Evolutionary conservation across 2,888 invertebrate species (phyloP), one percentile per base, ranked within the genome.

Genomic region (Trichopria drosophilae): DNA sequence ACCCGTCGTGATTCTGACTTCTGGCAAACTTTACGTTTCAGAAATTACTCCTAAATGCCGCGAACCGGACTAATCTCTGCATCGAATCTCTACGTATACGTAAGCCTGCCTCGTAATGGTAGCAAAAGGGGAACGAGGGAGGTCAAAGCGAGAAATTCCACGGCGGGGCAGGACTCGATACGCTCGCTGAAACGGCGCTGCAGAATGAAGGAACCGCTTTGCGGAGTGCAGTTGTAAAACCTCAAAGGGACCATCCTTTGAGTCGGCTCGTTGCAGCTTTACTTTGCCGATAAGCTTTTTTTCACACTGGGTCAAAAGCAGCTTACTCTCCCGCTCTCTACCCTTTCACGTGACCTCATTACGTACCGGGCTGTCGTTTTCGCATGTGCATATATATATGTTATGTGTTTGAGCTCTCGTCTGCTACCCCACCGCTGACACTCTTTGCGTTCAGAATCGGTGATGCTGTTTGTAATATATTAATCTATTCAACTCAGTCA

Each of bases 161-260:
- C 15, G 24, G 10, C 7, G 7, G 6, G 6, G 23, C 43, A 22
- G 16, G 18, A 12, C 32, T 31, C 32, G 32, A 42, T 31, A 24
- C 10, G 24, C 31, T 42, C 22, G 42, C 22, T 43, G 34, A 13
- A 34, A 34, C 34, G 29, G 16, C 16, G 23, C 34, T 22, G 18
- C 12, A 16, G 34, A 43, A 43, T 31, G 34, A 26, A 41, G 41
- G 42, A 52, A 53, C 41, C 42, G 49, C 35, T 53, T 52, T 49
- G 49, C 49, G 52, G 42, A n/a, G 24, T 29, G 34, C 36, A 28
- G 23, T 24, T 31, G 10, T 20, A n/a, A 31, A 28, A 45, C 36
- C 43, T 53, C 55, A 52, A 55, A 52, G 55, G 35, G 22, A 29
- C 24, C 26, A 20, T 31, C 51, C 49, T 51, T 51, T 55, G 42